Conservation (phyloP, 2,113 vertebrate genomes). For the Dicentrarchus labrax region DNA sequence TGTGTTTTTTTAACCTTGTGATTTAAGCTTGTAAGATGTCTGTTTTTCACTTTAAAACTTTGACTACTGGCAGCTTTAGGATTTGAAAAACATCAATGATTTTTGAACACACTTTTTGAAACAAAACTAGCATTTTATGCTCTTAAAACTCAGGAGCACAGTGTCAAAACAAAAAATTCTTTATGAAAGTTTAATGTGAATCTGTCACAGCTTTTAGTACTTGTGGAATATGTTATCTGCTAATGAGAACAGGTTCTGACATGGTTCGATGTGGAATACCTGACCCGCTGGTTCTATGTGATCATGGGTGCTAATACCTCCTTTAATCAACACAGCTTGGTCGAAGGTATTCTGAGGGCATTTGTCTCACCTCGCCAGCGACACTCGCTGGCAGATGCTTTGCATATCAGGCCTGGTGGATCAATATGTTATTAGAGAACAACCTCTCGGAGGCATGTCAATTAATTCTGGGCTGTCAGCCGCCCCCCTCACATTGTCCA, state of each 20-base stretch:
- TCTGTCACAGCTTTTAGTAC: constrained; percentile 22
- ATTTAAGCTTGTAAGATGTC: neutral
- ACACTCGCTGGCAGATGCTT: constrained; percentile 86
- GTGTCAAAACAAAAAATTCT: constrained; percentile 30
- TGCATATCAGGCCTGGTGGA: constrained; percentile 90
- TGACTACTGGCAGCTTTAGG: neutral
- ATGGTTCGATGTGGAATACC: constrained; percentile 55
- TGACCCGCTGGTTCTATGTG: constrained; percentile 63
- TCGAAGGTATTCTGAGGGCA: constrained; percentile 83
- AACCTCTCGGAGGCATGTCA: constrained; percentile 87
- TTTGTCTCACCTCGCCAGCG: constrained; percentile 83
- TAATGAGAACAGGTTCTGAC: constrained; percentile 68
- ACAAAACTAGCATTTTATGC: neutral
- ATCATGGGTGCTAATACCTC: constrained; percentile 73
- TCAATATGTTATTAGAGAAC: constrained; percentile 98
- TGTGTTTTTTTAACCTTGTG: neutral
- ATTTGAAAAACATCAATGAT: neutral
- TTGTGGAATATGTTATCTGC: constrained; percentile 49
- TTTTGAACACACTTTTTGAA: neutral
- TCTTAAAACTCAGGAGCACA: neutral
- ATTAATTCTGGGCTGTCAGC: constrained; percentile 93
- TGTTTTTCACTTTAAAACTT: neutral
- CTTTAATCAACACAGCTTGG: constrained; percentile 80
- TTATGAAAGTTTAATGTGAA: constrained; percentile 42
- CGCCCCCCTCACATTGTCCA: constrained; percentile 69